These are phyloP conservation scores for Geotrupes spiniger DNA, from an alignment of 2,888 invertebrate genomes.

Conservation along the genomic window DNA sequence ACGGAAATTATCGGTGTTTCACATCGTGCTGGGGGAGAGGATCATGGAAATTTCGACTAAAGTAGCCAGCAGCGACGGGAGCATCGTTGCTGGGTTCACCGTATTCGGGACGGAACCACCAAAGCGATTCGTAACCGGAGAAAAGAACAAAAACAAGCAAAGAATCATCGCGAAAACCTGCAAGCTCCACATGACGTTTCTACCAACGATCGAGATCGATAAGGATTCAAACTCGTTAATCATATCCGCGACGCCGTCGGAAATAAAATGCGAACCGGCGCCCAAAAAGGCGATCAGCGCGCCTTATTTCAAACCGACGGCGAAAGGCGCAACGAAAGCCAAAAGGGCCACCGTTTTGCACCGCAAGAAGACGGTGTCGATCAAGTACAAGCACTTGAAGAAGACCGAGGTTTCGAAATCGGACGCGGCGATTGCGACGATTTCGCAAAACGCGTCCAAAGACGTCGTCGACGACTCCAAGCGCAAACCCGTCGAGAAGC, in stretches of 20 bases:
- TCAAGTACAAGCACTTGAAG: too few relatives aligned
- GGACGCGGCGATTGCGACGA: too few relatives aligned
- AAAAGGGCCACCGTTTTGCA: too few relatives aligned
- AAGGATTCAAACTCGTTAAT: slow-evolving; percentile 1
- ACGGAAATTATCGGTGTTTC: slow-evolving; percentile 5
- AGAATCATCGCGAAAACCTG: slow-evolving; percentile 7
- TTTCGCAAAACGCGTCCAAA: too few relatives aligned
- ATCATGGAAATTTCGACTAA: slow-evolving; percentile 30
- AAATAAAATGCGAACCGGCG: too few relatives aligned
- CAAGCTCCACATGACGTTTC: slow-evolving; percentile 11
- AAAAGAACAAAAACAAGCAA: neutral
- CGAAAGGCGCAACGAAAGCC: neutral
- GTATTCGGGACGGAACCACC: slow-evolving; percentile 33
- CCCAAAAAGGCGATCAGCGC: too few relatives aligned
- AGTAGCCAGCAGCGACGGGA: slow-evolving; percentile 17
- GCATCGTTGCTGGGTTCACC: slow-evolving; percentile 23
- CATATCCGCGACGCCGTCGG: neutral
- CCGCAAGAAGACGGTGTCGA: too few relatives aligned
- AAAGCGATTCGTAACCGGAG: slow-evolving; percentile 13
- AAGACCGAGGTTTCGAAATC: too few relatives aligned
- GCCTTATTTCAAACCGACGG: neutral
- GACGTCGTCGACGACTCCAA: too few relatives aligned
- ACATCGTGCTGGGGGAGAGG: slow-evolving; percentile 20
- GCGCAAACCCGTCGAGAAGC: neutral
- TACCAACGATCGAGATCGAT: slow-evolving; percentile 13